Evolutionary conservation across 2,113 vertebrate genomes (phyloP).

Genomic region (Lamprotornis superbus): DNA sequence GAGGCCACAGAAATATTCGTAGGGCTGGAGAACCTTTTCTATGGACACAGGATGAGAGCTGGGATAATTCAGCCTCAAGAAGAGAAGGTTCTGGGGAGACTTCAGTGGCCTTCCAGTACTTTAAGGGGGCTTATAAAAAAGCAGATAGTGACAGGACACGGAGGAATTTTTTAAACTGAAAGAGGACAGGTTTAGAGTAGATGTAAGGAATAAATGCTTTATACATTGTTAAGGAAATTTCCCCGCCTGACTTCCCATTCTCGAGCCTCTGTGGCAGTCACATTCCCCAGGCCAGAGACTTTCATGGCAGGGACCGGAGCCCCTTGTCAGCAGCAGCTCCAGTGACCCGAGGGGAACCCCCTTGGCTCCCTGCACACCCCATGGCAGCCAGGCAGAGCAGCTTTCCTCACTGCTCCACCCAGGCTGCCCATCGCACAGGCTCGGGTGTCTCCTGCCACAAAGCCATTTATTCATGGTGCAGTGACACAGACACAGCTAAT

Average conservation of each 20-base stretch:
- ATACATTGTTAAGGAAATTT: neutral
- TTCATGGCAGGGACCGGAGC: neutral
- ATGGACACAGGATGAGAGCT: neutral
- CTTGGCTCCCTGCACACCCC: neutral
- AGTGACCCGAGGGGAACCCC: neutral
- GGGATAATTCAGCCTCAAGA: neutral
- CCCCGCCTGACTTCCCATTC: no score
- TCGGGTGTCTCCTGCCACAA: neutral
- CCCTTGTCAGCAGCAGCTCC: neutral
- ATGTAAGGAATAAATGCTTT: neutral
- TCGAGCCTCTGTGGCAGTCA: neutral
- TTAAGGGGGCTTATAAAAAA: neutral
- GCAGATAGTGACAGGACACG: neutral
- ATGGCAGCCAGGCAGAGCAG: neutral
- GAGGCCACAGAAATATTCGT: neutral
- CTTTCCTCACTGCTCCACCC: accelerated
- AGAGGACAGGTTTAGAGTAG: neutral
- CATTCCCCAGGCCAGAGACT: neutral
- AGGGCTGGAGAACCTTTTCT: neutral
- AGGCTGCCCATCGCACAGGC: neutral
- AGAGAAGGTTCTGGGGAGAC: neutral
- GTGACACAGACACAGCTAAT: neutral
- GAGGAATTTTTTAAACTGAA: neutral
- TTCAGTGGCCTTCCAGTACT: neutral
- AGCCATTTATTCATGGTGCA: neutral